Evolutionary conservation across 2,888 invertebrate genomes (phyloP).

Genomic region (Amphimallon solstitiale): DNA sequence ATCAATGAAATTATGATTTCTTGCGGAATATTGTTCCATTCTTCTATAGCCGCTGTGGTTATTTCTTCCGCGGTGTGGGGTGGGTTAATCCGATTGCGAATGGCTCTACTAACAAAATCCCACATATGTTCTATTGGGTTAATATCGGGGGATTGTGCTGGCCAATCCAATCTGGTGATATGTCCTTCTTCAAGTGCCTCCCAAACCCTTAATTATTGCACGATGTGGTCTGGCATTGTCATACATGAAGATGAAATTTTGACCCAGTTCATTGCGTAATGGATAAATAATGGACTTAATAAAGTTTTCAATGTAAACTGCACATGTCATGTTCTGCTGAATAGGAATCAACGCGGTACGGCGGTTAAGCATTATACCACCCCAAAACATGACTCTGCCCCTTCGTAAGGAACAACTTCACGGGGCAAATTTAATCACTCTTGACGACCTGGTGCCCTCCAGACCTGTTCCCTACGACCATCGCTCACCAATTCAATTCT

Average conservation of each 20-base stretch:
- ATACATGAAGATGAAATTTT: neutral
- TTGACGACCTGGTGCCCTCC: slow-evolving; percentile 12
- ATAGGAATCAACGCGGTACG: slow-evolving; percentile 1
- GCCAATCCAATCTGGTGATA: too few relatives aligned
- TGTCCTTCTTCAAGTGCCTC: too few relatives aligned
- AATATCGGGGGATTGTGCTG: too few relatives aligned
- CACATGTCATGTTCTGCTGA: neutral
- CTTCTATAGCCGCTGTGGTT: neutral
- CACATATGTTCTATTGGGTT: too few relatives aligned
- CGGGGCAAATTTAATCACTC: slow-evolving; percentile 4
- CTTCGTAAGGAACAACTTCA: neutral
- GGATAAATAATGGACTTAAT: neutral
- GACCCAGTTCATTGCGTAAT: neutral
- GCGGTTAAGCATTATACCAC: slow-evolving; percentile 5
- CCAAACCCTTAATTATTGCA: neutral
- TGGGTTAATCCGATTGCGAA: slow-evolving; percentile 15
- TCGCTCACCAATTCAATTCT: slow-evolving; percentile 2
- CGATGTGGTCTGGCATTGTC: slow-evolving; percentile 1
- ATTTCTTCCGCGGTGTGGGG: slow-evolving; percentile 2
- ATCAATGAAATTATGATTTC: neutral
- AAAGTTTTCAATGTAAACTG: slow-evolving; percentile 7
- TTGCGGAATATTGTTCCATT: slow-evolving; percentile 8
- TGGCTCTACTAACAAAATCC: slow-evolving; percentile 9
- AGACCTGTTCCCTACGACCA: neutral
- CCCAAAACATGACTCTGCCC: neutral